phyloP scores from a whole-genome alignment of 2,113 vertebrate genomes.

The Gopherus flavomarginatus region DNA sequence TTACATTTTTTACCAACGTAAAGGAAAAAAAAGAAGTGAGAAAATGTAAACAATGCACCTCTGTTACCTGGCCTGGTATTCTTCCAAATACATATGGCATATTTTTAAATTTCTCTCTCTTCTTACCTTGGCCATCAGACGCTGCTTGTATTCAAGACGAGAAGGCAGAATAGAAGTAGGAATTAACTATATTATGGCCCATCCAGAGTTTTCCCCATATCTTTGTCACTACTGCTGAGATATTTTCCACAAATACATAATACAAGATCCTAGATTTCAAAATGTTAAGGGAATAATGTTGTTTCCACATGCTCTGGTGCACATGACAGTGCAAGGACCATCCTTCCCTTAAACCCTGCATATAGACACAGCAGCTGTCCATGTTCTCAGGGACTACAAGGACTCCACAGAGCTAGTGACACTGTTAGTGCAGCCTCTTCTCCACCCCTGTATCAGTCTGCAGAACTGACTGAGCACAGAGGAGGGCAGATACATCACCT shows the following conservation, averaged over 20 bases:
- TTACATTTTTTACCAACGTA: not conserved
- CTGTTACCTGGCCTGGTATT: not conserved
- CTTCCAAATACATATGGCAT: not conserved
- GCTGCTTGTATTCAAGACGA: not conserved
- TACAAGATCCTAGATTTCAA: not conserved
- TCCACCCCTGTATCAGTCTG: not conserved
- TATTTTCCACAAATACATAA: not conserved
- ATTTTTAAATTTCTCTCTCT: not conserved
- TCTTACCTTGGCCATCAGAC: not conserved
- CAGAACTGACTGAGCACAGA: not conserved
- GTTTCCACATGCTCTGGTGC: not conserved
- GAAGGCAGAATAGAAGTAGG: not conserved
- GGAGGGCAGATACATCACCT: not conserved
- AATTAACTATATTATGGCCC: not conserved
- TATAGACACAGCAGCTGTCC: not conserved
- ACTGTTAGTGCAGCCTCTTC: accelerated
- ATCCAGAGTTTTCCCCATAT: not conserved
- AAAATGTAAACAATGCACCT: not conserved
- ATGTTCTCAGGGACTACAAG: not conserved
- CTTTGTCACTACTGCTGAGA: not conserved
- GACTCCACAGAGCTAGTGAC: accelerated
- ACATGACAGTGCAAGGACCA: not conserved
- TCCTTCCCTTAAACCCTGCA: not conserved
- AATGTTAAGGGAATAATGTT: not conserved
- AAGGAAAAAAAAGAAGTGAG: not conserved